These are phyloP conservation scores for Deilephila porcellus DNA, from an alignment of 2,888 invertebrate genomes.

Conservation along the genomic window DNA sequence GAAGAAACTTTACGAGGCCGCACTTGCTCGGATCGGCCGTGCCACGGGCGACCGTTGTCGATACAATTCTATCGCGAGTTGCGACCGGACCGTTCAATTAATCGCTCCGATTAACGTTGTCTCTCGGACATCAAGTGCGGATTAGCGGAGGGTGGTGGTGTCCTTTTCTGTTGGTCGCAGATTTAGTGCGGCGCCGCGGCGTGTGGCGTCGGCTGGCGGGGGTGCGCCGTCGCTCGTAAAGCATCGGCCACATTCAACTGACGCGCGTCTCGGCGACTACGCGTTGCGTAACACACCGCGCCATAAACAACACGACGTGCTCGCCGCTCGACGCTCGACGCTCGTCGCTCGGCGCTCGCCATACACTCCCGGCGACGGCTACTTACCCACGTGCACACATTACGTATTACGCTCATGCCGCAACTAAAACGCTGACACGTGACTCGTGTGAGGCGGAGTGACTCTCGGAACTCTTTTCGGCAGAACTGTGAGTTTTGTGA, in stretches of 20 bases:
- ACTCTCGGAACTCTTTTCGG: conserved; percentile 68
- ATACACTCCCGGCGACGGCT: conserved; percentile 61
- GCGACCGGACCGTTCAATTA: conserved; percentile 76
- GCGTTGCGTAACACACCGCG: conserved; percentile 82
- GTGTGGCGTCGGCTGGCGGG: conserved; percentile 77
- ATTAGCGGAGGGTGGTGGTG: conserved; percentile 80
- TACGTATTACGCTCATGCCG: conserved; percentile 81
- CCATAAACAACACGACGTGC: conserved; percentile 82
- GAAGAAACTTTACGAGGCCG: conserved; percentile 84
- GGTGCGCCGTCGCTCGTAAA: conserved; percentile 82
- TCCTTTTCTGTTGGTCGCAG: conserved; percentile 82
- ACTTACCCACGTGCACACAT: conserved; percentile 78
- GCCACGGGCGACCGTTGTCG: conserved; percentile 73
- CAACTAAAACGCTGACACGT: conserved; percentile 81
- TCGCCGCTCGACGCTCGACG: conserved; percentile 49
- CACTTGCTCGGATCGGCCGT: conserved; percentile 79
- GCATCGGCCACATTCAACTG: conserved; percentile 84
- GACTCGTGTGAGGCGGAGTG: conserved; percentile 81
- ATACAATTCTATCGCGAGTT: conserved; percentile 78
- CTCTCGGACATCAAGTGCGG: conserved; percentile 79
- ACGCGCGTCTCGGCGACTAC: conserved; percentile 84
- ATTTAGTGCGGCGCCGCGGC: conserved; percentile 84
- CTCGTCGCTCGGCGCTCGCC: conserved; percentile 1
- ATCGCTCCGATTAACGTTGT: conserved; percentile 80
- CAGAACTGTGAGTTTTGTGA: conserved; percentile 80